Conservation (phyloP, 2,797 vertebrate species). For the Gambusia yucatana region DNA sequence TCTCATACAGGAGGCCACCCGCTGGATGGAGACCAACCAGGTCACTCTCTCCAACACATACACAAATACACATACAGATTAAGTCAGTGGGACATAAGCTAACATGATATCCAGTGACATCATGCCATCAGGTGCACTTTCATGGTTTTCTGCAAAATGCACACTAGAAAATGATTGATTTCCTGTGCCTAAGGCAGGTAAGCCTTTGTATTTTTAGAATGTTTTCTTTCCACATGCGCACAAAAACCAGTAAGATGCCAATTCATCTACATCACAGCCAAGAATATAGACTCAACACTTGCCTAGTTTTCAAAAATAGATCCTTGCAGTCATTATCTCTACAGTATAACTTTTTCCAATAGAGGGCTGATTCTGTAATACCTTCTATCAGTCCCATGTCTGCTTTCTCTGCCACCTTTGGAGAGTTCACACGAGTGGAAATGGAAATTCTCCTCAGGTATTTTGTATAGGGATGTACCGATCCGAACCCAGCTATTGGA, state of each 20-base stretch:
- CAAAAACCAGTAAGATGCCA: slow-evolving; percentile 41
- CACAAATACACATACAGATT: slow-evolving; percentile 77
- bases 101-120: slow-evolving; percentile 39
- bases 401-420: slow-evolving; percentile 45
- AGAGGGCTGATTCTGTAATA: slow-evolving; percentile 19
- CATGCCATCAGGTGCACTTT: slow-evolving; percentile 38
- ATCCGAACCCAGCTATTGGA: slow-evolving; percentile 1
- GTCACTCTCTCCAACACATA: slow-evolving; percentile 91
- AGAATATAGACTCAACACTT: slow-evolving; percentile 37
- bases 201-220: slow-evolving; percentile 22
- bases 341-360: slow-evolving; percentile 40
- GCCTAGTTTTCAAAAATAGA: slow-evolving; percentile 46
- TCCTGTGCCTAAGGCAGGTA: slow-evolving; percentile 53
- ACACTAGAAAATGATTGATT: slow-evolving; percentile 29
- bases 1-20: slow-evolving; percentile 95
- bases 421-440: slow-evolving; percentile 36
- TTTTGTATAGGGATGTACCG: slow-evolving; percentile 24
- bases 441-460: slow-evolving; percentile 37
- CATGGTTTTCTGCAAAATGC: slow-evolving; percentile 35
- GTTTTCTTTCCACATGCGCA: slow-evolving; percentile 14
- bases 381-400: slow-evolving; percentile 36
- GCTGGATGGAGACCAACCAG: slow-evolving; percentile 97
- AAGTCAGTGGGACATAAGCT: slow-evolving; percentile 55
- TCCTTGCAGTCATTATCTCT: slow-evolving; percentile 42
- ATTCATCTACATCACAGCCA: slow-evolving; percentile 43